phyloP scores from a whole-genome alignment of 92 coral and sea anemone species.

The Palythoa caribaeorum region DNA sequence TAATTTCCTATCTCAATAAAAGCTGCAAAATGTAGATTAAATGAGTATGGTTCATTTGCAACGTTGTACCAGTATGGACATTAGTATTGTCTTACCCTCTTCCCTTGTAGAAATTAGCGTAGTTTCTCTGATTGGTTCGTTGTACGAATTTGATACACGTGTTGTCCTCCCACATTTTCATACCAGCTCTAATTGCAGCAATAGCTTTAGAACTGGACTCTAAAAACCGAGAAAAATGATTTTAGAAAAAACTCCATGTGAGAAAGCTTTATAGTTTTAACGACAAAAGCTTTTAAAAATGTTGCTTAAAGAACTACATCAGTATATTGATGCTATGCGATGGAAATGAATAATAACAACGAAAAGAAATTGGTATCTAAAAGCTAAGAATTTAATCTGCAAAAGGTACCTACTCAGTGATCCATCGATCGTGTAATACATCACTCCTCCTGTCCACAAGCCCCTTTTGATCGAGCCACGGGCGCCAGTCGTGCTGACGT shows the following conservation, averaged over 20 bases:
- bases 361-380: too few species aligned
- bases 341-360: too few species aligned
- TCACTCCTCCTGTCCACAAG: slow-evolving; percentile 77
- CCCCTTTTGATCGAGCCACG: slow-evolving; percentile 78
- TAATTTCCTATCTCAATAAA: too few species aligned
- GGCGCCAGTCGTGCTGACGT: slow-evolving; percentile 52
- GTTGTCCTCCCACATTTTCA: slow-evolving; percentile 89
- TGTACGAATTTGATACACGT: slow-evolving; percentile 82
- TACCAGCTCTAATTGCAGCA: slow-evolving; percentile 80
- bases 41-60: too few species aligned
- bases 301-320: neutral
- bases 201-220: slow-evolving; percentile 67
- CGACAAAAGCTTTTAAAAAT: too few species aligned
- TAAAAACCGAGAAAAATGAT: neutral
- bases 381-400: neutral
- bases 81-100: slow-evolving; percentile 68
- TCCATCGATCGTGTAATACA: slow-evolving; percentile 71
- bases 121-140: slow-evolving; percentile 67
- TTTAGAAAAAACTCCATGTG: neutral
- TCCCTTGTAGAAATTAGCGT: slow-evolving; percentile 72
- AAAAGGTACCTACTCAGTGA: slow-evolving; percentile 61
- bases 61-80: too few species aligned
- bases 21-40: too few species aligned
- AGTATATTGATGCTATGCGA: too few species aligned
- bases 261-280: too few species aligned